Base-by-base conservation (phyloP, 1,140 invertebrate species). In the Drosophila parabipectinata region DNA sequence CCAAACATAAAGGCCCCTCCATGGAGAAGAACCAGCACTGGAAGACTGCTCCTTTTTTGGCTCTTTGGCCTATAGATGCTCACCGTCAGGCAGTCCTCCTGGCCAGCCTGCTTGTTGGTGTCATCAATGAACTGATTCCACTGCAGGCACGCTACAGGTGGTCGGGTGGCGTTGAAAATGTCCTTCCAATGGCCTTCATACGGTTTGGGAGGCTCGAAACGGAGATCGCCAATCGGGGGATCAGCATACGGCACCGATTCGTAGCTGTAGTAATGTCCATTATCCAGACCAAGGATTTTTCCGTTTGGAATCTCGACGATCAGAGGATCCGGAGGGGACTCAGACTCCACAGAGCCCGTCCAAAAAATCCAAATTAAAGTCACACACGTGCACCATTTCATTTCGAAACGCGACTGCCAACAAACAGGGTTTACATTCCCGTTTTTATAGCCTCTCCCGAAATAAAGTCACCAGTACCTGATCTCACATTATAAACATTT, bases 11-110 rank as follows among this genome's bases (percentile, higher is more conserved):
- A 93, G 18, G 76, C 91, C 7, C 93, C 93, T 0, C 93, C 93
- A 71, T 92, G 93, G 4, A 94, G 92, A n/a, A 85, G 92, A 1
- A 93, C 91, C 73, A 94, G 88, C 2, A 94, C 93, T 1, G 93
- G 92, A 10, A 48, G 72, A 24, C 67, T 92, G 4, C n/a, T 52
- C 1, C 32, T 21, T 9, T 5, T 55, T 1, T 1, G 9, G 1
- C 30, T 50, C 10, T 83, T 85, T 21, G 82, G 88, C 12, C 79
- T 92, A 26, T 91, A 93, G 2, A 92, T 78, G 75, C 90, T 93
- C 0, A 92, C 37, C 37, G 76, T 88, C 10, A 92, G 54, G 71
- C 92, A 92, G 67, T 93, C 92, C 69, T 92, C 92, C 1, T 68
- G 51, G 4, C 92, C 92, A 66, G 26, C 39, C 0, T 74, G 61